phyloP scores from a whole-genome alignment of 2,888 invertebrate species.

The Andricus quercusramuli region DNA sequence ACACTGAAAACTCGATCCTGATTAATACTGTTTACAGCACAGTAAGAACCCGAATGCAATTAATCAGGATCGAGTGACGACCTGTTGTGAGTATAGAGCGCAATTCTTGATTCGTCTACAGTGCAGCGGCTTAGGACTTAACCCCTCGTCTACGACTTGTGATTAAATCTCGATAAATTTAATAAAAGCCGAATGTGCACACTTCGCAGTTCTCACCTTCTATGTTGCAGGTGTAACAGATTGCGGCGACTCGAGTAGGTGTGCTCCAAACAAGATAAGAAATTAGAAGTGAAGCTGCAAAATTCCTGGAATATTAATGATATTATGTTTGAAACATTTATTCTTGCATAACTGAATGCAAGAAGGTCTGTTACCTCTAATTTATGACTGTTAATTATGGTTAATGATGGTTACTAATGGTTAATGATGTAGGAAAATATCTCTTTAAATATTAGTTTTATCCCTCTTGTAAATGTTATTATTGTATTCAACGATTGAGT shows the following conservation, averaged over 20 bases:
- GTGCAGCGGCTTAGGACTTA: not conserved
- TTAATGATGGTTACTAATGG: not conserved
- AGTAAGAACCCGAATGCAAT: conserved; percentile 33
- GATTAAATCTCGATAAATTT: conserved; percentile 16
- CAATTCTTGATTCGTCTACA: conserved; percentile 8
- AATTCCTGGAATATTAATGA: not conserved
- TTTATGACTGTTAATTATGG: not conserved
- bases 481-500: not conserved
- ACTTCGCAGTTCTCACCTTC: conserved; percentile 11
- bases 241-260: not conserved
- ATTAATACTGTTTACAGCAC: conserved; percentile 43
- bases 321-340: not conserved
- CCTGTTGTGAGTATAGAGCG: conserved; percentile 30
- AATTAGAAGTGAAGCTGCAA: conserved; percentile 9
- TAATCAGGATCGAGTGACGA: conserved; percentile 43
- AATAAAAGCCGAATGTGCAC: conserved; percentile 2
- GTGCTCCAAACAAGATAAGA: not conserved
- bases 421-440: not conserved
- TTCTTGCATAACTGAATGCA: not conserved
- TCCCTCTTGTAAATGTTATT: not conserved
- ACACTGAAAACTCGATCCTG: conserved; percentile 42
- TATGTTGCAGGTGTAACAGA: conserved; percentile 7
- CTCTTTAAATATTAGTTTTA: no score
- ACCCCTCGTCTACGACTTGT: not conserved
- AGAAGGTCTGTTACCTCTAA: not conserved